Evolutionary conservation across 2,797 vertebrate species (phyloP).

Genomic region (Labroides dimidiatus): DNA sequence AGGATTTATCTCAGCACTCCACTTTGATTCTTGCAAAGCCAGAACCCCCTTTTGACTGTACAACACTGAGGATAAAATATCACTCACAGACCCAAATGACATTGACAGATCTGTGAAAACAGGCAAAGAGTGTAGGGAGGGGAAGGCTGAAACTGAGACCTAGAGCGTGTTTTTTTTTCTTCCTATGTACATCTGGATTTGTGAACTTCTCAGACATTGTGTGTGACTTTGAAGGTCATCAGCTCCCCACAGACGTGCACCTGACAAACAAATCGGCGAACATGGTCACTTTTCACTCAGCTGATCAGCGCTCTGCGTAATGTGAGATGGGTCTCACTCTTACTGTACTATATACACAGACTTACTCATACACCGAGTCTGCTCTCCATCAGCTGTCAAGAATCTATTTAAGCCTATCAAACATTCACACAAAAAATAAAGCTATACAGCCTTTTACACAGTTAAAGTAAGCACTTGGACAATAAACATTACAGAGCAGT

Average conservation of each 20-base stretch:
- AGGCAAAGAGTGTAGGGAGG: constrained; percentile 18
- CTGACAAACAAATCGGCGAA: constrained; percentile 69
- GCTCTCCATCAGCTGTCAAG: constrained; percentile 51
- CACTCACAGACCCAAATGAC: constrained; percentile 63
- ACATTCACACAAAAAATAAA: constrained; percentile 28
- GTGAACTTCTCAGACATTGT: constrained; percentile 39
- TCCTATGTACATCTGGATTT: constrained; percentile 67
- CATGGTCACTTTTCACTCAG: constrained; percentile 39
- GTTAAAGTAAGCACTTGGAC: constrained; percentile 8
- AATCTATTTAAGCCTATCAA: constrained; percentile 6
- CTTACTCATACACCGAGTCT: constrained; percentile 8
- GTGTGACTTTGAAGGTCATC: constrained; percentile 51
- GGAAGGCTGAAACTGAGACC: constrained; percentile 43
- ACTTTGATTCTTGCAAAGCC: constrained; percentile 51
- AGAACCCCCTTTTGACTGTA: constrained; percentile 32
- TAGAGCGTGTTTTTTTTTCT: constrained; percentile 15
- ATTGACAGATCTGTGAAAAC: constrained; percentile 71
- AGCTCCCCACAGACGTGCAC: constrained; percentile 61
- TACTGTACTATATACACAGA: constrained; percentile 31
- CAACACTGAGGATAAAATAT: constrained; percentile 68
- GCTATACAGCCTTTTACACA: constrained; percentile 11
- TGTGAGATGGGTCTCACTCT: constrained; percentile 32
- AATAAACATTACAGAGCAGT: background rate
- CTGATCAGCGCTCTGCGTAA: constrained; percentile 20
- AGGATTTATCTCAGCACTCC: constrained; percentile 49